Evolutionary conservation across 2,888 invertebrate genomes (phyloP).

Genomic region (Incurvaria masculella): DNA sequence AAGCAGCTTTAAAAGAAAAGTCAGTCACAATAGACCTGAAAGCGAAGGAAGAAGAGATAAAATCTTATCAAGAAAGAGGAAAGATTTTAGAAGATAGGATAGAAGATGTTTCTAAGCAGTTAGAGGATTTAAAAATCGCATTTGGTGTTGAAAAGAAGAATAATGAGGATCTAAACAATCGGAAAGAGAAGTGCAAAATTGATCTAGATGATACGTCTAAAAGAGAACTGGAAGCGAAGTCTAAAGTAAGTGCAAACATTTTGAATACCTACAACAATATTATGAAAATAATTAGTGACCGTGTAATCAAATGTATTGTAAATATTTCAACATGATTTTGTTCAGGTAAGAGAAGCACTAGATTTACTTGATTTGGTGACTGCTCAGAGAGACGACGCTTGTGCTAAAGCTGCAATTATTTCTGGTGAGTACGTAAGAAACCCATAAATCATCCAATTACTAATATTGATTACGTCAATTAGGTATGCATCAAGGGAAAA

Average conservation of each 20-base stretch:
- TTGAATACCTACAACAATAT: too few species aligned
- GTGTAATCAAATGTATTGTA: too few species aligned
- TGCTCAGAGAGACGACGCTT: slow-evolving; percentile 35
- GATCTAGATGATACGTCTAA: slow-evolving; percentile 31
- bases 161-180: slow-evolving; percentile 31
- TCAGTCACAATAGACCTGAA: slow-evolving; percentile 29
- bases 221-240: slow-evolving; percentile 43
- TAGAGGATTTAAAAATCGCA: slow-evolving; percentile 35
- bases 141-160: slow-evolving; percentile 33
- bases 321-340: not conserved
- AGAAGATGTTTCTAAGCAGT: slow-evolving; percentile 23
- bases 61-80: slow-evolving; percentile 36
- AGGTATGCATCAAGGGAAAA: too few species aligned
- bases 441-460: too few species aligned
- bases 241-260: slow-evolving; percentile 27
- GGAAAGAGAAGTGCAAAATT: slow-evolving; percentile 31
- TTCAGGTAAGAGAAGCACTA: slow-evolving; percentile 44
- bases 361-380: slow-evolving; percentile 42
- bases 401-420: slow-evolving; percentile 29
- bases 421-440: not conserved
- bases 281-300: too few species aligned
- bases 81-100: slow-evolving; percentile 30
- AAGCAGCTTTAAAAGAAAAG: slow-evolving; percentile 24
- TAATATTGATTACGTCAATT: too few species aligned
- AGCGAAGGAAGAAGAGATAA: slow-evolving; percentile 43